These are phyloP conservation scores for Xylophagus ater DNA, from an alignment of 2,888 invertebrate genomes.

Conservation along the genomic window DNA sequence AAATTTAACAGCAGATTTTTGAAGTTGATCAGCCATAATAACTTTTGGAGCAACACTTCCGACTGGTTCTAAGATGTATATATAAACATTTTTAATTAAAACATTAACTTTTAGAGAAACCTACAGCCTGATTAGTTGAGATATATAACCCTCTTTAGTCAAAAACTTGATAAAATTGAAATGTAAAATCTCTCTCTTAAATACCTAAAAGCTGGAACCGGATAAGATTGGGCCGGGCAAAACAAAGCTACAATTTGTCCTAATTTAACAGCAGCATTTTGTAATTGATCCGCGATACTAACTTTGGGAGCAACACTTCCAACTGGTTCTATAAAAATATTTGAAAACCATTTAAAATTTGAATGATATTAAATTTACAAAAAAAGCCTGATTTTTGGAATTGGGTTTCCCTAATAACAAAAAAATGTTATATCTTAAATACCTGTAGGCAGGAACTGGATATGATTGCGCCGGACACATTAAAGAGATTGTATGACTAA, in stretches of 20 bases:
- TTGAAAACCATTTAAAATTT: too few species aligned
- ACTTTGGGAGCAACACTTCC: slow-evolving; percentile 49
- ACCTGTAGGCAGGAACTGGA: too few species aligned
- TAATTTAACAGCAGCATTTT: slow-evolving; percentile 27
- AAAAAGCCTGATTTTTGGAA: too few species aligned
- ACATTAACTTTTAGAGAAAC: too few species aligned
- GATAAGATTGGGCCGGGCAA: slow-evolving; percentile 63
- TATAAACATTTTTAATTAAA: too few species aligned
- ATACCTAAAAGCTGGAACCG: slow-evolving; percentile 33
- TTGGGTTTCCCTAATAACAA: too few species aligned
- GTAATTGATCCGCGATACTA: slow-evolving; percentile 39
- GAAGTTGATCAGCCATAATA: slow-evolving; percentile 45
- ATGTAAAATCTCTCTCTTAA: too few species aligned
- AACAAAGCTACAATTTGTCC: slow-evolving; percentile 46
- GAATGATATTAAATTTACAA: too few species aligned
- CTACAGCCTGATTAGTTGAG: too few species aligned
- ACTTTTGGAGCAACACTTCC: slow-evolving; percentile 48
- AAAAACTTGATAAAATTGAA: too few species aligned
- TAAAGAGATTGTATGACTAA: slow-evolving; percentile 43
- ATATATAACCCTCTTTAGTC: too few species aligned
- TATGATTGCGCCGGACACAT: slow-evolving; percentile 64
- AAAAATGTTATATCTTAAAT: too few species aligned
- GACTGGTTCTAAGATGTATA: slow-evolving; percentile 38
- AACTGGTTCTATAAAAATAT: slow-evolving; percentile 35
- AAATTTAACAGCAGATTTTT: slow-evolving; percentile 21